phyloP scores from a whole-genome alignment of 2,113 vertebrate species.

The Anoplopoma fimbria region DNA sequence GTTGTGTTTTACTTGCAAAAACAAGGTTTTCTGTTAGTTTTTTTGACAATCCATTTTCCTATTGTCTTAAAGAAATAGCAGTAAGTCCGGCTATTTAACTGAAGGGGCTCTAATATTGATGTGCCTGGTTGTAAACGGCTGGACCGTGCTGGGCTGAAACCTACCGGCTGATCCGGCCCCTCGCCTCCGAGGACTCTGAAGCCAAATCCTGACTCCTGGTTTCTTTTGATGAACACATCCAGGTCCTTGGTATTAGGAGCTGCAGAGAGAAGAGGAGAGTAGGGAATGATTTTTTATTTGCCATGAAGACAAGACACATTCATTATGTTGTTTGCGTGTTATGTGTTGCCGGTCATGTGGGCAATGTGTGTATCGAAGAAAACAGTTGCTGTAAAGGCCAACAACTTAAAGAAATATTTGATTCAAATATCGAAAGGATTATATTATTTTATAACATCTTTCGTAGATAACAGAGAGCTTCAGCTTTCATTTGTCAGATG shows the following conservation, averaged over 20 bases:
- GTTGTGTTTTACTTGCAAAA: not conserved
- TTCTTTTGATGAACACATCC: constrained; percentile 94
- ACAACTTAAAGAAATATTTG: not conserved
- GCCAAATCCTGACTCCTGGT: constrained; percentile 97
- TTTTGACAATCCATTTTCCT: not conserved
- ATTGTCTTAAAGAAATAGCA: not conserved
- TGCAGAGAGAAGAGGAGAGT: constrained; percentile 66
- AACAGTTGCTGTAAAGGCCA: not conserved
- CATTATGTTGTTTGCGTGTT: not conserved
- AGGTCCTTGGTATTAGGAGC: constrained; percentile 95
- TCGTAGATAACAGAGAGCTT: not conserved
- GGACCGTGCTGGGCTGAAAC: not conserved
- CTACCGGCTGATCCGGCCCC: constrained; percentile 94
- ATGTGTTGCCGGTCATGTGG: not conserved
- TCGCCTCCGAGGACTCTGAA: constrained; percentile 98
- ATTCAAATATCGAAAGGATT: not conserved
- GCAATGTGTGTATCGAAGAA: not conserved
- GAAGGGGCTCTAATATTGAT: not conserved
- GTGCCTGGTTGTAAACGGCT: not conserved
- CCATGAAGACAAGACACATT: not conserved
- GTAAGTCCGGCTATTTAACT: not conserved
- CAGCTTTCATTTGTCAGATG: not conserved
- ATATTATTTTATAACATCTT: not conserved
- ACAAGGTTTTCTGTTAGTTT: not conserved
- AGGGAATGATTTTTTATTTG: not conserved